These are phyloP conservation scores for Heteropelma amictum DNA, from an alignment of 2,888 invertebrate genomes.

Conservation along the genomic window DNA sequence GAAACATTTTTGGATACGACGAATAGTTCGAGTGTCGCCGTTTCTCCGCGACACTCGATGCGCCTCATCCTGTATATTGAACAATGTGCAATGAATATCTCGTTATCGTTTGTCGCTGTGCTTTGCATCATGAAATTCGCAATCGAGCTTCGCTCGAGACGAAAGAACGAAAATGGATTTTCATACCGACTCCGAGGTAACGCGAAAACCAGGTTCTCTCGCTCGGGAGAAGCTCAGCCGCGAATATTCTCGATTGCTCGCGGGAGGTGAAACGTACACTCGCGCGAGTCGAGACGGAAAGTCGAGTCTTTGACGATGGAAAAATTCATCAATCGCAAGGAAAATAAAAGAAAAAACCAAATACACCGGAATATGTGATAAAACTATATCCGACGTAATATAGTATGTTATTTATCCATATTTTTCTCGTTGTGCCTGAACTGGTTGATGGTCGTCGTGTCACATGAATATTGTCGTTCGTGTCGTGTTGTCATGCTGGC, in stretches of 20 bases:
- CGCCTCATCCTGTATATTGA: slow-evolving; percentile 48
- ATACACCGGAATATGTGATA: slow-evolving; percentile 45
- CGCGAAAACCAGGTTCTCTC: background rate
- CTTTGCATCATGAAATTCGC: slow-evolving; percentile 33
- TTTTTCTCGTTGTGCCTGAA: slow-evolving; percentile 77
- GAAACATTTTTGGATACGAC: too few species aligned
- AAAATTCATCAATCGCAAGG: slow-evolving; percentile 10
- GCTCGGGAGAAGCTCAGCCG: background rate
- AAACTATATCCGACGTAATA: slow-evolving; percentile 56
- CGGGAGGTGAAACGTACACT: too few species aligned
- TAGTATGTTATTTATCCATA: slow-evolving; percentile 60
- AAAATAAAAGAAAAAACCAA: slow-evolving; percentile 28
- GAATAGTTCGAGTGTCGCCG: too few species aligned
- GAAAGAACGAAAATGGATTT: slow-evolving; percentile 11
- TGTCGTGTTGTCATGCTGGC: slow-evolving; percentile 78
- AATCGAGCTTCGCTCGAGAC: slow-evolving; percentile 12
- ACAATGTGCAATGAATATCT: slow-evolving; percentile 37
- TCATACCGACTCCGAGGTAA: background rate
- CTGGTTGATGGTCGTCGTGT: slow-evolving; percentile 78
- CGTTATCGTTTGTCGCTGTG: slow-evolving; percentile 35
- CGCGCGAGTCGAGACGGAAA: too few species aligned
- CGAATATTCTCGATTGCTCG: slow-evolving; percentile 26
- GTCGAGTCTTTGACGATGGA: too few species aligned
- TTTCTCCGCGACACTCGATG: too few species aligned
- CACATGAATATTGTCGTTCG: slow-evolving; percentile 78